These are phyloP conservation scores for Mastomys natalensis DNA, from an alignment of 2,113 vertebrate genomes.

Conservation along the genomic window DNA sequence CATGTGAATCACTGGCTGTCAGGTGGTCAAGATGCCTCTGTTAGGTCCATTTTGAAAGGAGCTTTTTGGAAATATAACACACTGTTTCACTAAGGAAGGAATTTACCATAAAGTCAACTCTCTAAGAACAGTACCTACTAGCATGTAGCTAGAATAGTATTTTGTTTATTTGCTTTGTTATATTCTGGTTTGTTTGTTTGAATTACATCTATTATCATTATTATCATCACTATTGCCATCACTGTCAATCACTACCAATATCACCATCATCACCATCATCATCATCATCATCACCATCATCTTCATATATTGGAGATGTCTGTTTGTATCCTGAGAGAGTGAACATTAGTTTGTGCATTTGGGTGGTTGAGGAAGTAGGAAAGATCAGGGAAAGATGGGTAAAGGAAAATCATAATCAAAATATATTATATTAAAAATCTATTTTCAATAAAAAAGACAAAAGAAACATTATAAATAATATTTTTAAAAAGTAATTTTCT, in stretches of 20 bases:
- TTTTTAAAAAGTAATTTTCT: neutral
- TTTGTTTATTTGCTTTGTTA: neutral
- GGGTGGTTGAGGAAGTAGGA: neutral
- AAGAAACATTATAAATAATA: neutral
- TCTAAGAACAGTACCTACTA: neutral
- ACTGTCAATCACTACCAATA: neutral
- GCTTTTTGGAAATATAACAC: neutral
- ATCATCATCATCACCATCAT: neutral
- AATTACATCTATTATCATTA: neutral
- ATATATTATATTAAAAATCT: neutral
- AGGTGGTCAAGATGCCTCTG: neutral
- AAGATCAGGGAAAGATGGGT: neutral
- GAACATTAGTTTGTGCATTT: neutral
- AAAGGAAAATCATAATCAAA: neutral
- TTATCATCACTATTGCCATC: no score
- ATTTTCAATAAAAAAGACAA: neutral
- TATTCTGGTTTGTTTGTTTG: neutral
- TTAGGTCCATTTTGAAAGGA: neutral
- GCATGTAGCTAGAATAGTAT: no score
- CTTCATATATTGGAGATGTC: neutral
- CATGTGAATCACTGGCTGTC: neutral
- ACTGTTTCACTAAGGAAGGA: neutral
- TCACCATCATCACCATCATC: accelerated
- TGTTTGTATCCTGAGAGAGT: neutral
- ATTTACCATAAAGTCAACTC: neutral